Evolutionary conservation across 2,113 vertebrate genomes (phyloP).

Genomic region (Phaethon lepturus): DNA sequence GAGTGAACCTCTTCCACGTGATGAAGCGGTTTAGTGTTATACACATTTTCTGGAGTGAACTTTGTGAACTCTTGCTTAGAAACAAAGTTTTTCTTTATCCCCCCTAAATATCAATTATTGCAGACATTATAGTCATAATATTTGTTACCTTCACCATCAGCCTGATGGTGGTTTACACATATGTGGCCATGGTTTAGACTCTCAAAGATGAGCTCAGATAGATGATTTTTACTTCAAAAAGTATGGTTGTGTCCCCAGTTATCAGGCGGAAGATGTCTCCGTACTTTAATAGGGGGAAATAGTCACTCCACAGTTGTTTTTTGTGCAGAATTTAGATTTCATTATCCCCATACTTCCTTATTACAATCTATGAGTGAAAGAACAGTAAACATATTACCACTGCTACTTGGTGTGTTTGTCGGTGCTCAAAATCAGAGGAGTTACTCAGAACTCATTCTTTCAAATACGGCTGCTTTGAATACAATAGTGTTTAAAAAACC

Average conservation of each 20-base stretch:
- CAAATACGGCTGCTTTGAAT: not conserved
- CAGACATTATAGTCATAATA: not conserved
- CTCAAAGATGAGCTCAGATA: not conserved
- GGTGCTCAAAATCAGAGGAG: not conserved
- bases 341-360: not conserved
- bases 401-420: not conserved
- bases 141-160: not conserved
- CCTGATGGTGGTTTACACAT: not conserved
- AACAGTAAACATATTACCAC: not conserved
- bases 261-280: not conserved
- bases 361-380: not conserved
- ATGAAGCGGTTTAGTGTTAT: not conserved
- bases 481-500: not conserved
- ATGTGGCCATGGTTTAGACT: not conserved
- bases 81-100: not conserved
- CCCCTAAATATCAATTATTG: not conserved
- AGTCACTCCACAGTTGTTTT: not conserved
- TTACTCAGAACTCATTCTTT: rapidly evolving
- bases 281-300: not conserved
- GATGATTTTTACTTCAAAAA: not conserved
- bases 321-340: not conserved
- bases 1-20: not conserved
- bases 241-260: not conserved
- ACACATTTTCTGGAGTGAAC: not conserved
- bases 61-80: not conserved